phyloP scores from a whole-genome alignment of 2,113 vertebrate genomes.

The Sphyrna mokarran region DNA sequence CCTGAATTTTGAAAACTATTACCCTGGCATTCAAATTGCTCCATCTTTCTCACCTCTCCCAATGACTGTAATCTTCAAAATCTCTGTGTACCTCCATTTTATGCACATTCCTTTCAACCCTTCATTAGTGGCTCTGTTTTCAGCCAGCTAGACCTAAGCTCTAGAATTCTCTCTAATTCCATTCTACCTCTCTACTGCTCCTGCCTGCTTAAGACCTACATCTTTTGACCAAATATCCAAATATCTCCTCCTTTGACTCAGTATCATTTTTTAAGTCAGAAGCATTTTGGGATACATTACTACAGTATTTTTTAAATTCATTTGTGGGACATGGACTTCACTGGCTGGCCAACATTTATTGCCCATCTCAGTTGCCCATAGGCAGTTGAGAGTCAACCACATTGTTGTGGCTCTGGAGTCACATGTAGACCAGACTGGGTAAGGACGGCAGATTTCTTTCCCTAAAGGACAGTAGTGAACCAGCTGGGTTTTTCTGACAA shows the following conservation, averaged over 20 bases:
- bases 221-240: not conserved
- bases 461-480: no score
- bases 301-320: no score
- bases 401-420: no score
- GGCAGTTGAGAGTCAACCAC: no score
- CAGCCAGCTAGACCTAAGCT: not conserved
- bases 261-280: not conserved
- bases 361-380: no score
- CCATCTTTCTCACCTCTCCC: not conserved
- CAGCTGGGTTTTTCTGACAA: no score
- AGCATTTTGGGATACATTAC: not conserved
- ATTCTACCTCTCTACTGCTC: not conserved
- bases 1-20: not conserved
- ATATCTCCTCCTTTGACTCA: not conserved
- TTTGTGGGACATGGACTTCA: no score
- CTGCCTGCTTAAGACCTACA: not conserved
- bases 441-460: no score
- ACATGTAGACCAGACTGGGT: no score
- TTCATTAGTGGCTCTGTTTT: not conserved
- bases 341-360: no score
- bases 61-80: not conserved
- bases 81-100: not conserved
- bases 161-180: not conserved
- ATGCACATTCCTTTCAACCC: not conserved
- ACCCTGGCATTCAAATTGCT: not conserved